phyloP scores from a whole-genome alignment of 2,888 invertebrate genomes.

The Malthinus flaveolus region DNA sequence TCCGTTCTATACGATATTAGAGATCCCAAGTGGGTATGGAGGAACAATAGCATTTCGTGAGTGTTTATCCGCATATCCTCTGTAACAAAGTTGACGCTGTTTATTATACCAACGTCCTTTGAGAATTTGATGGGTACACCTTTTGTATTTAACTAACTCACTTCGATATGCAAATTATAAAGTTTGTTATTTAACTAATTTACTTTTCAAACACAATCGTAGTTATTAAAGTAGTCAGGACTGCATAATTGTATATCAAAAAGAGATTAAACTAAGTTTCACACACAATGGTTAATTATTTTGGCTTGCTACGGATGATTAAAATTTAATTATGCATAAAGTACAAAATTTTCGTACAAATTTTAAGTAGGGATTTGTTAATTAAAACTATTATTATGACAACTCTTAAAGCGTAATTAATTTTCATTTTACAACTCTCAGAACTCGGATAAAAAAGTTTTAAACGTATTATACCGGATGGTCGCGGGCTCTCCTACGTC shows the following conservation, averaged over 20 bases:
- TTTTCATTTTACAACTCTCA: too few species aligned
- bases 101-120: constrained; percentile 17
- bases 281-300: too few species aligned
- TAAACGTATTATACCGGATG: too few species aligned
- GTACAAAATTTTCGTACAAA: too few species aligned
- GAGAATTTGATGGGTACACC: constrained; percentile 19
- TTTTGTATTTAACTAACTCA: constrained; percentile 17
- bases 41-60: constrained; percentile 25
- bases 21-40: constrained; percentile 18
- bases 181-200: constrained; percentile 6
- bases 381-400: too few species aligned
- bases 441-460: too few species aligned
- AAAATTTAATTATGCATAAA: too few species aligned
- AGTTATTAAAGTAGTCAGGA: constrained; percentile 5
- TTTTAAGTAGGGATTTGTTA: too few species aligned
- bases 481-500: too few species aligned
- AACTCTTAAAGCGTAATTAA: too few species aligned
- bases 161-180: constrained; percentile 17
- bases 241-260: constrained; percentile 1
- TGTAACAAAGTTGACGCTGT: constrained; percentile 17
- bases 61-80: constrained; percentile 26
- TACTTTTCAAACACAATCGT: constrained; percentile 7
- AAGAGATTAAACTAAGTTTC: constrained; percentile 3
- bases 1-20: constrained; percentile 20
- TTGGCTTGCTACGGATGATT: too few species aligned